Conservation (phyloP, 2,113 vertebrate species). For the Paratilapia polleni region DNA sequence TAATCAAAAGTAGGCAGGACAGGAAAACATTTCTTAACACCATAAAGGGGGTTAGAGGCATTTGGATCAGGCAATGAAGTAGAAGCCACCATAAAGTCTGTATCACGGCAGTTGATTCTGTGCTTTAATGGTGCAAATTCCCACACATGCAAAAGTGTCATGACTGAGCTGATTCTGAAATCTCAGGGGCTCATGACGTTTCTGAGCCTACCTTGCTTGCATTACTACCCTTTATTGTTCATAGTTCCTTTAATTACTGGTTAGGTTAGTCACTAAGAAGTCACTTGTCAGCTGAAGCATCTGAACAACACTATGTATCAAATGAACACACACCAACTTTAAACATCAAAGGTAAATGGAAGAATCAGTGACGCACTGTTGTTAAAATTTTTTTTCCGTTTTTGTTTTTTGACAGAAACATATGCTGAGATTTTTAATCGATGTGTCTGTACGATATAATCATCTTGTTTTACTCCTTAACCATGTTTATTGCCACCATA, state of each 20-base stretch:
- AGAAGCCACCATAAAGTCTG: background rate
- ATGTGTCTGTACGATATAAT: background rate
- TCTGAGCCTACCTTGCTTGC: background rate
- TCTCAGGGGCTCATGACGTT: background rate
- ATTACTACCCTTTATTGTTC: background rate
- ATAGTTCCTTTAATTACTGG: background rate
- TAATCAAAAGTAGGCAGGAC: background rate
- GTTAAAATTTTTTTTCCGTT: background rate
- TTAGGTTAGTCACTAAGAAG: background rate
- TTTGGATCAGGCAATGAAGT: background rate
- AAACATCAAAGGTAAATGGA: background rate
- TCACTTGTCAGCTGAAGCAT: background rate
- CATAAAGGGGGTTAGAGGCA: background rate
- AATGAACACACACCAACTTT: background rate
- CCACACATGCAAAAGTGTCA: background rate
- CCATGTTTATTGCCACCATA: conserved; percentile 12
- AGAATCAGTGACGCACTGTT: background rate
- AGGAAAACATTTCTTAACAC: background rate
- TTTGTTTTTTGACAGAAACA: background rate
- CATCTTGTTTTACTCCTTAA: background rate
- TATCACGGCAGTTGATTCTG: background rate
- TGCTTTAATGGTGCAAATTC: background rate
- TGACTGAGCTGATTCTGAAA: background rate
- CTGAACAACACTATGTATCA: background rate
- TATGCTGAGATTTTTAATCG: background rate